phyloP scores from a whole-genome alignment of 2,113 vertebrate genomes.

The Ovis canadensis region DNA sequence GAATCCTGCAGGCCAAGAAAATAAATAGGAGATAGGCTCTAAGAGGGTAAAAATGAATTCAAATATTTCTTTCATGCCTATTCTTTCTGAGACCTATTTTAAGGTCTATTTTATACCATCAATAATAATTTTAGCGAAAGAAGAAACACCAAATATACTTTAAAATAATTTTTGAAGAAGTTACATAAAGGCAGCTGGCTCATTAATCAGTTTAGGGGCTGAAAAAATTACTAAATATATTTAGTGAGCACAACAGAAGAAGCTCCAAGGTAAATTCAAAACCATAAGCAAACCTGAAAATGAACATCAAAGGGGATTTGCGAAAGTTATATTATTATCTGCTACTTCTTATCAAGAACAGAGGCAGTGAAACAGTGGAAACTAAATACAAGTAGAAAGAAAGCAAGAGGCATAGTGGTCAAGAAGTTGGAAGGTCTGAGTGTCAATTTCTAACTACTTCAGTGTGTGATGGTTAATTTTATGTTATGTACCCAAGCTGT shows the following conservation, averaged over 20 bases:
- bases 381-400: neutral
- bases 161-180: neutral
- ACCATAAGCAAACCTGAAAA: neutral
- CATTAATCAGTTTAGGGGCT: neutral
- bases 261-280: neutral
- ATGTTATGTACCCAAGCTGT: neutral
- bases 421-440: neutral
- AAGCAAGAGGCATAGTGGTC: neutral
- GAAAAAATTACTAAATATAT: neutral
- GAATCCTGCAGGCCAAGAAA: neutral
- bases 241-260: neutral
- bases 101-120: neutral
- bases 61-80: neutral
- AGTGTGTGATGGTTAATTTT: neutral
- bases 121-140: constrained; percentile 6
- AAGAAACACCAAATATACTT: neutral
- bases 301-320: neutral
- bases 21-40: neutral
- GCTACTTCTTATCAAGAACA: neutral
- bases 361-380: neutral
- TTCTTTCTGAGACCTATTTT: neutral
- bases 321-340: neutral
- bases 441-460: neutral
- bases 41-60: neutral
- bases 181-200: neutral